phyloP scores from a whole-genome alignment of 2,888 invertebrate species.

The Allolobophora icterica region DNA sequence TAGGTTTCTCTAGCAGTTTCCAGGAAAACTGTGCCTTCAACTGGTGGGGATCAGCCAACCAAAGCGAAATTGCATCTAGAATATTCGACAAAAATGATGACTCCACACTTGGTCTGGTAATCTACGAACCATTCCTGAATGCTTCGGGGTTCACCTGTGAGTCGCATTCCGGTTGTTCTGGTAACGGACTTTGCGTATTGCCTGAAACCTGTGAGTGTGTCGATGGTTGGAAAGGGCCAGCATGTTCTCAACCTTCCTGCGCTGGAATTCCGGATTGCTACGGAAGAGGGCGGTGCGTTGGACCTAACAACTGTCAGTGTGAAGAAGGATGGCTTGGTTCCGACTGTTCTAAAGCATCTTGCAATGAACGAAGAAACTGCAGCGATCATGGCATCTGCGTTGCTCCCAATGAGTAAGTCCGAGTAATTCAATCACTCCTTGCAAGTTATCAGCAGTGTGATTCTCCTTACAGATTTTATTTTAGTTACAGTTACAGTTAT shows the following conservation, averaged over 20 bases:
- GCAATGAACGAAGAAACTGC: conserved; percentile 41
- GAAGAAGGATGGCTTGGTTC: conserved; percentile 45
- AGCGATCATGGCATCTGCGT: conserved; percentile 39
- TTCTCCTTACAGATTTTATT: too few relatives aligned
- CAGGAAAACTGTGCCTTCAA: conserved; percentile 39
- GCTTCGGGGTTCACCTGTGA: conserved; percentile 34
- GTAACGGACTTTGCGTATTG: conserved; percentile 39
- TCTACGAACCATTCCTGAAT: conserved; percentile 40
- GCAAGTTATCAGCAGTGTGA: background rate
- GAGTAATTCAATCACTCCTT: background rate
- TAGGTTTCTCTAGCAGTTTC: conserved; percentile 9
- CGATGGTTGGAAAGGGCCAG: conserved; percentile 37
- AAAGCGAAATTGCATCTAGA: conserved; percentile 7
- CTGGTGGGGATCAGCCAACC: conserved; percentile 37
- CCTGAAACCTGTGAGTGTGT: conserved; percentile 39
- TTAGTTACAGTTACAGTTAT: too few relatives aligned
- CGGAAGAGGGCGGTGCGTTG: conserved; percentile 48
- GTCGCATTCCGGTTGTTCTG: conserved; percentile 38
- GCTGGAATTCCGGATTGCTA: conserved; percentile 45
- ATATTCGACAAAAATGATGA: conserved; percentile 35
- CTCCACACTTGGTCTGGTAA: conserved; percentile 26
- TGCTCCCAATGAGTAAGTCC: conserved; percentile 37
- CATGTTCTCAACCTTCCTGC: conserved; percentile 39
- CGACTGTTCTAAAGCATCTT: conserved; percentile 46
- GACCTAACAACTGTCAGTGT: conserved; percentile 50